A percentile compares a stretch with the other conserved stretches of the same genome.
phyloP scores from a whole-genome alignment of 2,113 vertebrate genomes.

The Actenoides hombroni region DNA sequence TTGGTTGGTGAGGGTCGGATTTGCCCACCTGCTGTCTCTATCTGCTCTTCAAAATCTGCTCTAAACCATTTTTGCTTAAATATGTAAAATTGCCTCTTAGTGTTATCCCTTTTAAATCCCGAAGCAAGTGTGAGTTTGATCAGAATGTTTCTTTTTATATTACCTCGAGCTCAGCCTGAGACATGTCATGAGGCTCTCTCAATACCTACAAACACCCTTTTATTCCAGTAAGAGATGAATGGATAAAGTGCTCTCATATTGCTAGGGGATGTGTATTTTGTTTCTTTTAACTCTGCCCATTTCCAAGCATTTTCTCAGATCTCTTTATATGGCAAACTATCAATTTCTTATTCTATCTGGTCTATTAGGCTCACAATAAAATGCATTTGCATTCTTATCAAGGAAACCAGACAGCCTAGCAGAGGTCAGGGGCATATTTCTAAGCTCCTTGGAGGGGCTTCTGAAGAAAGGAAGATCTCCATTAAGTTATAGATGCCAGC shows the following conservation, averaged over 20 bases:
- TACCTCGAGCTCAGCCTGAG: background rate
- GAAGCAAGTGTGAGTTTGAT: background rate
- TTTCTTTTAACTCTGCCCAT: background rate
- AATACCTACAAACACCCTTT: constrained; percentile 27
- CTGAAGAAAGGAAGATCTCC: background rate
- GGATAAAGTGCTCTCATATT: background rate
- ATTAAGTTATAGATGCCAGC: background rate
- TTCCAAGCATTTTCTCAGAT: background rate
- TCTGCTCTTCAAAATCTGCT: background rate
- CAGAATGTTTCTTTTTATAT: background rate
- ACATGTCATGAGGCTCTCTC: background rate
- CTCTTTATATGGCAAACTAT: background rate
- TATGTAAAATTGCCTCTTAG: background rate
- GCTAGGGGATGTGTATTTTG: background rate
- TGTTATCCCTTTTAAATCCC: background rate
- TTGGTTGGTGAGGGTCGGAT: background rate
- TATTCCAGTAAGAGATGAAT: background rate
- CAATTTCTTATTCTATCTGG: background rate
- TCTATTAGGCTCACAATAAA: background rate
- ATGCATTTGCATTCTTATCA: background rate
- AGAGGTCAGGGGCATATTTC: background rate
- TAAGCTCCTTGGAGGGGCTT: background rate
- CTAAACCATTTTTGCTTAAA: background rate
- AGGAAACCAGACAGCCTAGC: background rate
- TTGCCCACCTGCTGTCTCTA: background rate